Percentiles rank a stretch among this genome's conserved stretches.
phyloP scores from a whole-genome alignment of 2,888 invertebrate genomes.

The Megalurothrips usitatus region DNA sequence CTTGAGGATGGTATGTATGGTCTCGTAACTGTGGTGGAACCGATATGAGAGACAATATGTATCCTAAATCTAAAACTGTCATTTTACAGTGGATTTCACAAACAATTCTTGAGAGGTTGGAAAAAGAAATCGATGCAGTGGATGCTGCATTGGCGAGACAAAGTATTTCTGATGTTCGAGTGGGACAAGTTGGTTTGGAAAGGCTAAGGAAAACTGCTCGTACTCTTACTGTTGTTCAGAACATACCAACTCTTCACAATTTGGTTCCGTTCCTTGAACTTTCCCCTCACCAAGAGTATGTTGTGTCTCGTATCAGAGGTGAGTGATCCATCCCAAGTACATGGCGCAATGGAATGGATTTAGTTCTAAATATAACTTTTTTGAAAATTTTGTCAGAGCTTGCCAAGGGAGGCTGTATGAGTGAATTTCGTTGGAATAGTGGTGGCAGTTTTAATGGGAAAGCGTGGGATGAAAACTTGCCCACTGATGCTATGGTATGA shows the following conservation, averaged over 20 bases:
- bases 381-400: slow-evolving; percentile 54
- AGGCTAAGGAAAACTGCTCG: slow-evolving; percentile 69
- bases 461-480: slow-evolving; percentile 75
- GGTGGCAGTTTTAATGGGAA: slow-evolving; percentile 69
- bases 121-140: slow-evolving; percentile 65
- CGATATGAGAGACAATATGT: not conserved
- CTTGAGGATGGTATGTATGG: slow-evolving; percentile 59
- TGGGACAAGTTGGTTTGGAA: slow-evolving; percentile 67
- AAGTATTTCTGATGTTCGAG: slow-evolving; percentile 61
- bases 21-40: not conserved
- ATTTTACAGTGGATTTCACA: slow-evolving; percentile 73
- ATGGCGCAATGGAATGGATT: too few relatives aligned
- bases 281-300: slow-evolving; percentile 78
- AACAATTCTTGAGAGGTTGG: slow-evolving; percentile 72
- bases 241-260: slow-evolving; percentile 54
- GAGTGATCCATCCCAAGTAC: not conserved
- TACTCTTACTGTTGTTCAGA: slow-evolving; percentile 47
- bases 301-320: slow-evolving; percentile 69
- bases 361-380: too few relatives aligned
- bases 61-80: slow-evolving; percentile 26
- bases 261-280: slow-evolving; percentile 78
- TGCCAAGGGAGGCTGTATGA: slow-evolving; percentile 78
- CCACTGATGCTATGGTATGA: slow-evolving; percentile 77
- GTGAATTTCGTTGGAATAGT: slow-evolving; percentile 82
- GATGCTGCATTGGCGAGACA: slow-evolving; percentile 66